Evolutionary conservation across 2,113 vertebrate species (phyloP).

Genomic region (Proteles cristata): DNA sequence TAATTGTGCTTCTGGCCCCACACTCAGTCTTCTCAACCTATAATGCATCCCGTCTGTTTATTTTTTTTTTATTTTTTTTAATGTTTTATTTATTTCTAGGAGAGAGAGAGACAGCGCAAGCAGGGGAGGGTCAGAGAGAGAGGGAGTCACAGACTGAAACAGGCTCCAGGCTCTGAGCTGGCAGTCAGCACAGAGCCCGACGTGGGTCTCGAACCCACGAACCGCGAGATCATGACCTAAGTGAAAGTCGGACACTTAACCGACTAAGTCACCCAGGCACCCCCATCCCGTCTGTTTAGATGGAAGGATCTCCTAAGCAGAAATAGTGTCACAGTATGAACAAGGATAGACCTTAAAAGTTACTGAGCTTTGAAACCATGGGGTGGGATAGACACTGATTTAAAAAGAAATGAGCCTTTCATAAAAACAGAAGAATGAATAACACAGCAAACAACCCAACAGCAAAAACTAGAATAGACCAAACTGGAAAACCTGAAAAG

Average conservation of each 20-base stretch:
- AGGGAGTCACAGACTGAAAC: too few relatives aligned
- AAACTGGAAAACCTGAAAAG: background rate
- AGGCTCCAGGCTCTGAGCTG: too few relatives aligned
- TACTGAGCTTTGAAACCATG: background rate
- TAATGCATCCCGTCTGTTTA: background rate
- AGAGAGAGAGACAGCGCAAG: too few relatives aligned
- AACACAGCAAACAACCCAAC: background rate
- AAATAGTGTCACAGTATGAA: background rate
- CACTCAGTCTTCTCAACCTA: background rate
- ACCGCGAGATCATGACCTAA: too few relatives aligned
- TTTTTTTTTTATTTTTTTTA: too few relatives aligned
- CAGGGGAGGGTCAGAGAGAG: too few relatives aligned
- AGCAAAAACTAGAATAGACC: background rate
- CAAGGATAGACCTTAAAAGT: background rate
- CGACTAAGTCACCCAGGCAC: too few relatives aligned
- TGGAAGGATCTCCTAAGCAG: background rate
- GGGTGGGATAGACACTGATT: background rate
- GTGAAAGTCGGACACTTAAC: too few relatives aligned
- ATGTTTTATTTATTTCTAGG: too few relatives aligned
- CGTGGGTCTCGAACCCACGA: too few relatives aligned
- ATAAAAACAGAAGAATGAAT: background rate
- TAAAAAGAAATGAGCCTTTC: background rate
- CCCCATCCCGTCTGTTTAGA: background rate
- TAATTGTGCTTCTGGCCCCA: background rate
- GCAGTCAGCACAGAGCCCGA: too few relatives aligned